Base-by-base conservation (phyloP, 2,888 invertebrate species). In the Campopleginae sp. region DNA sequence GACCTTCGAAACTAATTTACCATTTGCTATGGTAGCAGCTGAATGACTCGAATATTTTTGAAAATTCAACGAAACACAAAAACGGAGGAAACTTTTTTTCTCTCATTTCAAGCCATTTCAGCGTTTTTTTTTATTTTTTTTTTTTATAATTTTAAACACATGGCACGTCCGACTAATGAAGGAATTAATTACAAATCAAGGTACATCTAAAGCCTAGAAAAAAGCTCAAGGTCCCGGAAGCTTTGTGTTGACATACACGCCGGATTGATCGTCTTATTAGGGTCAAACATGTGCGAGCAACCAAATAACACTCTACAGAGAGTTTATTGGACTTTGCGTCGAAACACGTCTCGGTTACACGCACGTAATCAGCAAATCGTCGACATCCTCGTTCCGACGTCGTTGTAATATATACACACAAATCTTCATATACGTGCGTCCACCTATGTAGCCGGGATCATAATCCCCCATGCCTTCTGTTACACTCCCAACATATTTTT, bases 361-460 rank as follows among this genome's bases (percentile, higher is more conserved):
- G 58, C 51, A 72, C 54, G 84, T 86, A 88, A 88, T 87, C 86
- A 87, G 86, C 80, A 90, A 90, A 91, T 90, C 87, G 90, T 85
- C 88, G 79, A 90, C 90, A 89, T 91, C 91, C 90, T 90, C 85
- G 85, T 87, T 87, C 80, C 72, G 66, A 44, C 72, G 61, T 68
- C 38, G 76, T 48, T 19, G 65, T 77, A 14, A 82, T 76, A 72
- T 70, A 70, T 68, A 68, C 71, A 51, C 66, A 46, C 61, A 44
- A 70, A 61, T 78, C 72, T 78, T 83, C 76, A 4, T 4, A 6
- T 54, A 51, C 42, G 51, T 17, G n/a, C n/a, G 66, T 51, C n/a
- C 76, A 48, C 51, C 65, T 44, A 42, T 42, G 58, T 48, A 48
- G 1, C 31, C 58, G 48, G 38, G 38, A 65, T 5, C 48, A 65